Percentiles rank a stretch among this genome's conserved stretches.
phyloP scores from a whole-genome alignment of 2,797 vertebrate species.

The Emydoidea blandingii region DNA sequence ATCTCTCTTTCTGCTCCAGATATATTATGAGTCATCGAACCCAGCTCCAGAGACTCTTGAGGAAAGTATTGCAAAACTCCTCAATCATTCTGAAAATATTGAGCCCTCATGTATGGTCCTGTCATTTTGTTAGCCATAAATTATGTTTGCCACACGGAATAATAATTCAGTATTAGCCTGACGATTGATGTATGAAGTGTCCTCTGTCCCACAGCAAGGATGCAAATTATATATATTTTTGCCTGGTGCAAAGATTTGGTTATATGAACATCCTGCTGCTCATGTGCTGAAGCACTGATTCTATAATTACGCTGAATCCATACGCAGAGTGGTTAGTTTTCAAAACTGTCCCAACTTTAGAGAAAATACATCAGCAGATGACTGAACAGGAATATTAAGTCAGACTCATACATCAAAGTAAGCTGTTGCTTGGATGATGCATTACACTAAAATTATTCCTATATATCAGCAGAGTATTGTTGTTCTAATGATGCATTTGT shows the following conservation, averaged over 20 bases:
- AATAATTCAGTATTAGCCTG: neutral
- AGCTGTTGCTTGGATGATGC: constrained; percentile 39
- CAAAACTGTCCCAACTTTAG: constrained; percentile 21
- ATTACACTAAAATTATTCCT: constrained; percentile 54
- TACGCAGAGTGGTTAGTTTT: constrained; percentile 12
- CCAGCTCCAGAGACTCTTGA: neutral
- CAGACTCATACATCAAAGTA: constrained; percentile 41
- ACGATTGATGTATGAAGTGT: neutral
- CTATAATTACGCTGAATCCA: constrained; percentile 31
- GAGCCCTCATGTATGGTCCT: neutral
- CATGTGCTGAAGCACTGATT: constrained; percentile 16
- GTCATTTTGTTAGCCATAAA: neutral
- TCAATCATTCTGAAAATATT: neutral
- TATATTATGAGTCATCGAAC: neutral
- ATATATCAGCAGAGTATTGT: constrained; percentile 53
- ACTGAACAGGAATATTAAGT: constrained; percentile 32
- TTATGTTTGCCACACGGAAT: neutral
- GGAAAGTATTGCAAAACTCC: neutral
- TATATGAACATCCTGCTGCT: constrained; percentile 26
- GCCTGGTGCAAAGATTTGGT: neutral
- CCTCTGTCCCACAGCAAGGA: neutral
- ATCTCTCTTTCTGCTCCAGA: neutral
- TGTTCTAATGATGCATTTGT: constrained; percentile 6
- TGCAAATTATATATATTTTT: constrained; percentile 23
- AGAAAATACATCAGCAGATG: constrained; percentile 54